Base-by-base conservation (phyloP, 1,140 invertebrate species). In the Pygmarrhopalites habei region DNA sequence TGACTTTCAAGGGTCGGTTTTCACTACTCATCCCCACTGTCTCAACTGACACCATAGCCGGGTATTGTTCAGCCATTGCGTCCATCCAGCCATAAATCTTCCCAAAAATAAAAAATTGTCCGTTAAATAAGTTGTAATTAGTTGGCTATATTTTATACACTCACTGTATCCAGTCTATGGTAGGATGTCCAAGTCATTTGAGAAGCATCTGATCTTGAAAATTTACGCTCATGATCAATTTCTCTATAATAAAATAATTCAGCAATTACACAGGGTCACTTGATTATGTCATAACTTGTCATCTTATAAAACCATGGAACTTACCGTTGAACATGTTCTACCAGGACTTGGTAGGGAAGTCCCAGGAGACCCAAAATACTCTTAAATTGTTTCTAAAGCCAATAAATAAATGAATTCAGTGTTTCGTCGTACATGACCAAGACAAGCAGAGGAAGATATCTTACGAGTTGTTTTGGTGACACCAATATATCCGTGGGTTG, bases 21-120 rank as follows among this genome's bases (percentile, higher is more conserved):
- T 71, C 69, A n/a, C 66, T 68, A 44, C 56, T 64, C 3, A 56
- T 58, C 44, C 69, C 69, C 29, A 60, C 51, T n/a, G 15, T 61
- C 1, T 57, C 41, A 25, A 71, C 58, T 17, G 49, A 60, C 0
- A 71, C 69, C 1, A 68, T 29, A 7, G 25, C 19, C 1, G 69
- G 69, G 58, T 71, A 68, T 46, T 67, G 30, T 44, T 41, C 32
- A 26, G 66, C 69, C 58, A 71, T 52, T n/a, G 23, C 7, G 43
- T 71, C 69, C 69, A 71, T 68, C 65, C 65, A 71, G 2, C 39
- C 58, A 32, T 71, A 59, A 51, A 71, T 71, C 68, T 69, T 17
- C 25, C n/a, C n/a, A 28, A 49, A 49, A 49, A 32, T 28, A 10
- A 55, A 55, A 28, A 10, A 55, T 49, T 49, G 21, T 49, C 10